Conservation (phyloP, 2,888 invertebrate species). For the Dolichomitus sp. region DNA sequence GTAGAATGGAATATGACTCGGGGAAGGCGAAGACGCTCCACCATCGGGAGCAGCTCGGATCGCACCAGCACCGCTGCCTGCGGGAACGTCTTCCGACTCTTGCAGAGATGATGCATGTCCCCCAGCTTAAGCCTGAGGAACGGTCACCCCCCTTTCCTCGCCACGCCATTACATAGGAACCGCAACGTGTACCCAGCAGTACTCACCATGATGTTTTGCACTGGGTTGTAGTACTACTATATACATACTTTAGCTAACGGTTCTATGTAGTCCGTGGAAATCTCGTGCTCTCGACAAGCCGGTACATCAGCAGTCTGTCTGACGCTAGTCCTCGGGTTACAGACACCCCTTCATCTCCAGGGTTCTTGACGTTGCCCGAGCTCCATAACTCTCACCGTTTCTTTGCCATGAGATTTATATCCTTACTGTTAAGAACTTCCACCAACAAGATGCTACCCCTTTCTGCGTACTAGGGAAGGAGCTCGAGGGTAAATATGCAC, state of each 20-base stretch:
- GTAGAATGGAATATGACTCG: constrained; percentile 77
- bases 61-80: constrained; percentile 31
- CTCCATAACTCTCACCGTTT: constrained; percentile 11
- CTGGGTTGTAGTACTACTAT: constrained; percentile 11
- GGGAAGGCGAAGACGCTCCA: constrained; percentile 56
- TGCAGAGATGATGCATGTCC: constrained; percentile 55
- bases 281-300: constrained; percentile 57
- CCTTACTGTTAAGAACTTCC: constrained; percentile 53
- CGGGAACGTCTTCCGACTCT: constrained; percentile 43
- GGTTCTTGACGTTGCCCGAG: constrained; percentile 19
- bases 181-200: constrained; percentile 21
- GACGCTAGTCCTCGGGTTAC: constrained; percentile 55
- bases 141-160: constrained; percentile 50
- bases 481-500: background rate
- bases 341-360: constrained; percentile 61
- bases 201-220: constrained; percentile 16
- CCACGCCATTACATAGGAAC: constrained; percentile 22
- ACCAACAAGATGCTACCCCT: constrained; percentile 36
- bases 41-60: constrained; percentile 47
- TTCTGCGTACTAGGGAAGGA: background rate
- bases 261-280: constrained; percentile 67
- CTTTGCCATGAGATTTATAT: constrained; percentile 48
- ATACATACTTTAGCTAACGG: constrained; percentile 37
- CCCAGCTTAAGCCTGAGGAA: constrained; percentile 69
- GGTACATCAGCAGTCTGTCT: constrained; percentile 37